Conservation (phyloP, 2,113 vertebrate genomes). For the Lates calcarifer region DNA sequence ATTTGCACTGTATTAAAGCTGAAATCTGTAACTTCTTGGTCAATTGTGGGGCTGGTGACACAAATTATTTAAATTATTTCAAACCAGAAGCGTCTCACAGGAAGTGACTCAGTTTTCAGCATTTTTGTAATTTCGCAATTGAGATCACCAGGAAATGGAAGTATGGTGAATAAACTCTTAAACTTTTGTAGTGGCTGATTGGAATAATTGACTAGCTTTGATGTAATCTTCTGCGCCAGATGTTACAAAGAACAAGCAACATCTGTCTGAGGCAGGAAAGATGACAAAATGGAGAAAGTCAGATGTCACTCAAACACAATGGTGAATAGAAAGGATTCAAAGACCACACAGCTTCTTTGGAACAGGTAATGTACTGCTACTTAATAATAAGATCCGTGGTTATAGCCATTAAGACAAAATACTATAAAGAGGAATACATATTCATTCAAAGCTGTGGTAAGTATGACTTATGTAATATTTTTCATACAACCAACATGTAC, state of each 20-base stretch:
- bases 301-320: not conserved
- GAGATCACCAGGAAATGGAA: not conserved
- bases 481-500: not conserved
- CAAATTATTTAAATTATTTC: not conserved
- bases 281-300: not conserved
- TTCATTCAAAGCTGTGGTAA: not conserved
- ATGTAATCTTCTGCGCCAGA: not conserved
- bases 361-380: not conserved
- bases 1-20: not conserved
- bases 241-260: conserved; percentile 9
- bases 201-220: not conserved
- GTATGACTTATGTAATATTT: not conserved
- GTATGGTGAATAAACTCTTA: not conserved
- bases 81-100: not conserved
- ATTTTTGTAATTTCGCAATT: not conserved
- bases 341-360: not conserved
- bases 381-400: not conserved
- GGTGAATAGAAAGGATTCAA: not conserved
- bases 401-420: not conserved
- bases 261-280: conserved; percentile 9
- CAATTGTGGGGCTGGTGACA: not conserved
- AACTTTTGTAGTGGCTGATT: not conserved
- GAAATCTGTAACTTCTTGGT: not conserved
- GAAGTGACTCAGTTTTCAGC: not conserved
- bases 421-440: not conserved